Conservation (phyloP, 2,113 vertebrate genomes). For the Oceanodroma tethys region DNA sequence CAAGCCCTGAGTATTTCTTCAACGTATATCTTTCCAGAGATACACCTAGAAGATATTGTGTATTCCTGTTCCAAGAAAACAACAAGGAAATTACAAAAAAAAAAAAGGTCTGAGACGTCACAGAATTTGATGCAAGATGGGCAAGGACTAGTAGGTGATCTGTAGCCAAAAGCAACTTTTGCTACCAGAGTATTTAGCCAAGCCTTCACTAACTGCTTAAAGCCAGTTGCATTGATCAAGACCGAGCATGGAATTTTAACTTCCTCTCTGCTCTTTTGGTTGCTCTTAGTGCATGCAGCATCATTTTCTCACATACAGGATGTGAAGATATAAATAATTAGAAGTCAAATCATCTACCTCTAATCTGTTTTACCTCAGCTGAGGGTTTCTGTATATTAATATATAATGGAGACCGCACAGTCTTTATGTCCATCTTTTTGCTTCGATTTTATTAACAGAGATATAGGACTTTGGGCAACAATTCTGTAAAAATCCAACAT, state of each 20-base stretch:
- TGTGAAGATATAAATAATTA: neutral
- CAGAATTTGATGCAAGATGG: neutral
- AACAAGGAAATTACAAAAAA: neutral
- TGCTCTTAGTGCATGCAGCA: neutral
- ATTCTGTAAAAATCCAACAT: neutral
- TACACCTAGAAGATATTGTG: neutral
- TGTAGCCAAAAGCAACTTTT: neutral
- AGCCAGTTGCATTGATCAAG: neutral
- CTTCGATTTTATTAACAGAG: neutral
- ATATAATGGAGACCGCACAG: neutral
- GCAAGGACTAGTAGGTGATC: neutral
- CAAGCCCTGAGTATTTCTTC: neutral
- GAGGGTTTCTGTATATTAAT: neutral
- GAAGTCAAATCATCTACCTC: neutral
- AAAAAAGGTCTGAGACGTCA: neutral
- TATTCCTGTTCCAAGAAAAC: neutral
- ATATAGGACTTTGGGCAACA: accelerated
- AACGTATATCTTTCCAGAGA: neutral
- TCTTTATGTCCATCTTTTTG: neutral
- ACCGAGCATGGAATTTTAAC: neutral
- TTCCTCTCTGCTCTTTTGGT: neutral
- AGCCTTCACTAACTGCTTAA: neutral
- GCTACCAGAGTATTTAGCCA: neutral
- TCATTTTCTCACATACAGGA: neutral
- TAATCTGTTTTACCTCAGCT: neutral